These are phyloP conservation scores for Dicranocentrus wangi DNA, from an alignment of 2,888 invertebrate genomes.

Conservation along the genomic window DNA sequence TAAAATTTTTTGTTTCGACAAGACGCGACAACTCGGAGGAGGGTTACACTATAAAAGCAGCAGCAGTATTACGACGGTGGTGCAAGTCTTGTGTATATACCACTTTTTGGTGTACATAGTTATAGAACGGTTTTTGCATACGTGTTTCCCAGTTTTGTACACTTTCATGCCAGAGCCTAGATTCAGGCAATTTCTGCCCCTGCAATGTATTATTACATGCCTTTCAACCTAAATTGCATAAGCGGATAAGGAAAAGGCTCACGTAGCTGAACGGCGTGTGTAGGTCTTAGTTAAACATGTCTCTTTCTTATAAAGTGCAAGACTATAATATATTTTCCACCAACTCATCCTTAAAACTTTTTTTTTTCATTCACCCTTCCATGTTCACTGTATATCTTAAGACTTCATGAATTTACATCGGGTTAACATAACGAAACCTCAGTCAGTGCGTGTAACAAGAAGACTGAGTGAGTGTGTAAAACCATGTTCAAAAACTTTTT, in stretches of 20 bases:
- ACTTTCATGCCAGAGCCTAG: conserved; percentile 41
- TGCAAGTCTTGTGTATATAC: too few species aligned
- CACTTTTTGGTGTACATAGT: too few species aligned
- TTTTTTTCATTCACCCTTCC: not conserved
- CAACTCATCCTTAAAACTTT: not conserved
- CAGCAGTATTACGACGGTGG: not conserved
- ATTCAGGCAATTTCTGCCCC: conserved; percentile 47
- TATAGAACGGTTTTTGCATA: conserved; percentile 5
- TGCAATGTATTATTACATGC: conserved; percentile 41
- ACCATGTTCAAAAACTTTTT: conserved; percentile 28
- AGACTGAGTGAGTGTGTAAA: conserved; percentile 11
- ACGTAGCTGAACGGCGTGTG: too few species aligned
- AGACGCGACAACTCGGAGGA: not conserved
- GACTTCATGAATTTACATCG: conserved; percentile 33
- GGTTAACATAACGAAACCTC: conserved; percentile 34
- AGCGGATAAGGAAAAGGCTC: conserved; percentile 42
- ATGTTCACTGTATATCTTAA: not conserved
- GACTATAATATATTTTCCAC: too few species aligned
- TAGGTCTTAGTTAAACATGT: too few species aligned
- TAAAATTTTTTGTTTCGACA: conserved; percentile 44
- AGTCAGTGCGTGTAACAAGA: conserved; percentile 16
- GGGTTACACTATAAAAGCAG: conserved; percentile 40
- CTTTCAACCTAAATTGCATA: conserved; percentile 37
- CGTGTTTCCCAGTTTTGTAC: conserved; percentile 23
- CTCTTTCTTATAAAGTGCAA: too few species aligned